Base-by-base conservation (phyloP, 2,113 vertebrate species). In the Donacobius atricapilla region DNA sequence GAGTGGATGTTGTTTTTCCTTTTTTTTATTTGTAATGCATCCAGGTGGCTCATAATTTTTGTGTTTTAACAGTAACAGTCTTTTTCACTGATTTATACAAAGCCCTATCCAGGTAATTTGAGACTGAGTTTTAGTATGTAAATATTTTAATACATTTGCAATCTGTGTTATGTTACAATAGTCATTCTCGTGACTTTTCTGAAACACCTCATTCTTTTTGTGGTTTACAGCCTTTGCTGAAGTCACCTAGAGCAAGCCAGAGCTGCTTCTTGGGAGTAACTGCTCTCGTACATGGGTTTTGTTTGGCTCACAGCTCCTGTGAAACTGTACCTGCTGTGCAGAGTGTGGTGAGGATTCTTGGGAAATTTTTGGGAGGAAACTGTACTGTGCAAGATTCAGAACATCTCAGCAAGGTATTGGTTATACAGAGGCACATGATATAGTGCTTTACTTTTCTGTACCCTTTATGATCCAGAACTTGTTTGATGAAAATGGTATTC, bases 251-350 rank as follows among this genome's bases (percentile, higher is more conserved):
- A 92, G 57, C 98, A 57, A 96, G 95, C 42, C 91, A 97, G 54
- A 98, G 98, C 47, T 96, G 97, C 12, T 96, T 98, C 83, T 94
- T 99, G 53, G 97, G 96, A 51, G 81, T 98, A 69, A 98, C 98
- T 7, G 97, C 98, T 65, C 96, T 99, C 39, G 64, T 98, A 39
- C 94, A 99, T 69, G 97, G 97, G 42, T 93, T 99, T 93, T 99
- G 99, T 83, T 97, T 90, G 40, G 91, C 40, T 77, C 85, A 63
- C 4, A 66, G n/a, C 20, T 93, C 96, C 51, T 99, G 99, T 66
- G 92, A 37, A 45, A 76, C 33, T 17, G 89, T 98, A 13, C 96
- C 98, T 50, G 98, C 98, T n/a, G 97, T 99, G n/a, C 87, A 98
- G 93, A 93, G 73, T 39, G 94, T 99, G 17, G 72, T 98, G 75